Base-by-base conservation (phyloP, 35 echinoderm and acorn worm genomes). In the Ophiothrix spiculata region DNA sequence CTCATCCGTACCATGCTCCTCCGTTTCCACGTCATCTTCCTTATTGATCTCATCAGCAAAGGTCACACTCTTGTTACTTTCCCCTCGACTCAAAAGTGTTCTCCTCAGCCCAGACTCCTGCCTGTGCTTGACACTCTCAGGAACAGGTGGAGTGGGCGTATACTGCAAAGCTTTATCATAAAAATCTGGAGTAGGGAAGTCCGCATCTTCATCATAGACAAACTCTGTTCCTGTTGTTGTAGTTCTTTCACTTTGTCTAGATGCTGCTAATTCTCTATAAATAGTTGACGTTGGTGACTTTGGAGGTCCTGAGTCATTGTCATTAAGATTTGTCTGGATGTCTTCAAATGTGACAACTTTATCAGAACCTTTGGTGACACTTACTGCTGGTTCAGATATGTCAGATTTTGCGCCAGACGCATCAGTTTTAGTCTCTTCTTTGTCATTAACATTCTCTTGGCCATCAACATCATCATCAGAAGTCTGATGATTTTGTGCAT, bases 171-270 rank as follows among this genome's bases (percentile, higher is more conserved):
- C 46, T 32, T 13, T 60, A 37, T 84, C 83, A 64, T 97, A 90
- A 76, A 92, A 92, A 82, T 92, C 90, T 39, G 90, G 94, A 25
- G 94, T 92, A 36, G 90, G 90, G 38, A 97, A 97, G 77, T 97
- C 94, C 35, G 31, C 39, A 31, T 84, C 56, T 35, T 87, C 93
- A 76, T 87, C 80, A 37, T 88, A 88, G 21, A 86, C 84, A 64
- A 95, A 91, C 35, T 91, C 90, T 25, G 78, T 87, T 39, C 75
- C 87, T 75, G 29, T 56, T 33, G 78, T 82, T 42, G 79, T n/a
- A 46, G 87, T 56, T 31, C 79, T 39, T 78, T 74, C 54, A 63
- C 87, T 76, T 31, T 45, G 21, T 41, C 80, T 75, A 13, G 87
- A 89, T 25, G 60, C 23, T 10, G 10, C 25, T 28, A 69, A 19